phyloP scores from a whole-genome alignment of 2,888 invertebrate genomes.

The Salticus scenicus region DNA sequence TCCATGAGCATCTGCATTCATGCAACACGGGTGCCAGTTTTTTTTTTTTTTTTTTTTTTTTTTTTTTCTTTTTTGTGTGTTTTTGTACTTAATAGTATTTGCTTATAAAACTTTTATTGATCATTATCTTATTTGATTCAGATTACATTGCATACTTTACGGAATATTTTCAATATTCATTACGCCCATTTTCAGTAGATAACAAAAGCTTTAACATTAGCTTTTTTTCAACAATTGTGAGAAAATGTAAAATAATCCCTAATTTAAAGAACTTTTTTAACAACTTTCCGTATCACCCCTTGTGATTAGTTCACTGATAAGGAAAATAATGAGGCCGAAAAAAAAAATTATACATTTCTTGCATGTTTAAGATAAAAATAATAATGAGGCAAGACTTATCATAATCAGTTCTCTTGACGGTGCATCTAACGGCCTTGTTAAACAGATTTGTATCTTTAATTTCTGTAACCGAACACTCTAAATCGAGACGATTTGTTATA shows the following conservation, averaged over 20 bases:
- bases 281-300: constrained; percentile 14
- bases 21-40: too few species aligned
- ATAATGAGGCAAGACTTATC: constrained; percentile 51
- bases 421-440: constrained; percentile 38
- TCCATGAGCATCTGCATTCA: too few species aligned
- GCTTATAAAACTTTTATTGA: too few species aligned
- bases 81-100: too few species aligned
- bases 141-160: too few species aligned
- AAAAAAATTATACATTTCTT: constrained; percentile 7
- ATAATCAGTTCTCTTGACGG: constrained; percentile 53
- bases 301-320: constrained; percentile 18
- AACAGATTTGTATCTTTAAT: constrained; percentile 41
- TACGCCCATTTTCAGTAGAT: too few species aligned
- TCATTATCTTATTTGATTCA: too few species aligned
- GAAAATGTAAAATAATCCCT: not conserved
- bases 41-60: too few species aligned
- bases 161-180: too few species aligned
- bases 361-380: constrained; percentile 15
- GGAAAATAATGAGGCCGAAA: constrained; percentile 36
- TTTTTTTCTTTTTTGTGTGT: too few species aligned
- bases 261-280: constrained; percentile 47
- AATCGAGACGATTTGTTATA: constrained; percentile 25
- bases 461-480: constrained; percentile 45
- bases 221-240: too few species aligned
- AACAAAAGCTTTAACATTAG: too few species aligned